Percentiles rank a stretch among this genome's conserved stretches.
Conservation (phyloP, 2,888 invertebrate genomes). For the Drosophila ustulata region DNA sequence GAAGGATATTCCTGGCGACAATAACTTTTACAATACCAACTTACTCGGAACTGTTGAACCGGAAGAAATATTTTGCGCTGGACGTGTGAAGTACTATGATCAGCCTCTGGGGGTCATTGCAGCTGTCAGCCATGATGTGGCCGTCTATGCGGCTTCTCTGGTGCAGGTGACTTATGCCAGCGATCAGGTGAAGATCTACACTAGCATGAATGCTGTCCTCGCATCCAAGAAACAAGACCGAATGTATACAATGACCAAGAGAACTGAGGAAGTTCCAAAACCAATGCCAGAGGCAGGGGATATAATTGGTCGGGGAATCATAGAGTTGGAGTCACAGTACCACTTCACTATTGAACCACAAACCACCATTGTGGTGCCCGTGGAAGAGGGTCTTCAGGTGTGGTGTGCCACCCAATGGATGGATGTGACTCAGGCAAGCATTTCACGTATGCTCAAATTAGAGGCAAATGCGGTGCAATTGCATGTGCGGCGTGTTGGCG, state of each 20-base stretch:
- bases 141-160: slow-evolving; percentile 84
- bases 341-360: slow-evolving; percentile 92
- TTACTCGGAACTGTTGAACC: slow-evolving; percentile 43
- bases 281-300: slow-evolving; percentile 48
- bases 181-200: slow-evolving; percentile 69
- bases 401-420: slow-evolving; percentile 89
- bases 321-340: slow-evolving; percentile 88
- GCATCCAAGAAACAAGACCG: slow-evolving; percentile 61
- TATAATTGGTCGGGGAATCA: slow-evolving; percentile 85
- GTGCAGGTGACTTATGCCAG: slow-evolving; percentile 86
- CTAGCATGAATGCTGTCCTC: slow-evolving; percentile 85
- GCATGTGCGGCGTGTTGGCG: slow-evolving; percentile 90
- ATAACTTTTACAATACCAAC: slow-evolving; percentile 86
- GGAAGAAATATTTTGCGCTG: slow-evolving; percentile 84
- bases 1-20: slow-evolving; percentile 87
- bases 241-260: slow-evolving; percentile 44
- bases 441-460: slow-evolving; percentile 85
- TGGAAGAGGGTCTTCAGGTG: slow-evolving; percentile 90
- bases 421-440: slow-evolving; percentile 87
- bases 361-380: slow-evolving; percentile 88
- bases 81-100: slow-evolving; percentile 86
- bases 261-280: slow-evolving; percentile 9
- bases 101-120: slow-evolving; percentile 92
- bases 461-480: slow-evolving; percentile 90
- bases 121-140: slow-evolving; percentile 87